A percentile compares a stretch with the other conserved stretches of the same genome.
Conservation (phyloP, 2,888 invertebrate species). For the Cheilosia impressa region DNA sequence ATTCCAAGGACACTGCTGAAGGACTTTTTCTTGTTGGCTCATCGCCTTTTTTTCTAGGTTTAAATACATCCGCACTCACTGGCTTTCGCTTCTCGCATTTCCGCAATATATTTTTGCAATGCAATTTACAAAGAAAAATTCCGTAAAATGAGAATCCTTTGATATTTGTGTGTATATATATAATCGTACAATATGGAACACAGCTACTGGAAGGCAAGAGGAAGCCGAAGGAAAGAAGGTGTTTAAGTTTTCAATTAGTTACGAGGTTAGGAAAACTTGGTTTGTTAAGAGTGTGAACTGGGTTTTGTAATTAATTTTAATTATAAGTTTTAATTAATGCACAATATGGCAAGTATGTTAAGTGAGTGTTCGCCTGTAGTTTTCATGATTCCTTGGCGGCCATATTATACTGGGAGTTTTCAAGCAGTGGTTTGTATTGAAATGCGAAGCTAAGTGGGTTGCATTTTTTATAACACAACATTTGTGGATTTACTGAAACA, state of each 20-base stretch:
- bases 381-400: neutral
- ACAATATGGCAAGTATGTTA: slow-evolving; percentile 15
- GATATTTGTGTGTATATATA: slow-evolving; percentile 3
- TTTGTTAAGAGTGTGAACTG: slow-evolving; percentile 29
- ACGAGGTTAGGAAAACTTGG: slow-evolving; percentile 37
- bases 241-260: slow-evolving; percentile 67
- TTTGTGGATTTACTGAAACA: too few species aligned
- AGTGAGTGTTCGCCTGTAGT: slow-evolving; percentile 1
- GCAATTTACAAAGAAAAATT: slow-evolving; percentile 34
- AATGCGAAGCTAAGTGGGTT: too few species aligned
- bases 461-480: too few species aligned
- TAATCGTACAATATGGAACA: neutral
- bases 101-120: slow-evolving; percentile 20
- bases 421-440: too few species aligned
- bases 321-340: slow-evolving; percentile 67
- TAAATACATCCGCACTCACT: slow-evolving; percentile 33
- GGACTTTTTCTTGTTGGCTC: slow-evolving; percentile 30
- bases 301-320: slow-evolving; percentile 65
- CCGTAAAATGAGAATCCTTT: slow-evolving; percentile 35
- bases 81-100: slow-evolving; percentile 11
- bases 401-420: neutral
- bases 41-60: slow-evolving; percentile 14
- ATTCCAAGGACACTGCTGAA: slow-evolving; percentile 46
- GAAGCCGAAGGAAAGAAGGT: slow-evolving; percentile 23
- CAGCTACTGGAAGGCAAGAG: neutral